Evolutionary conservation across 2,797 vertebrate species (phyloP).

Genomic region (Rhabdomys pumilio): DNA sequence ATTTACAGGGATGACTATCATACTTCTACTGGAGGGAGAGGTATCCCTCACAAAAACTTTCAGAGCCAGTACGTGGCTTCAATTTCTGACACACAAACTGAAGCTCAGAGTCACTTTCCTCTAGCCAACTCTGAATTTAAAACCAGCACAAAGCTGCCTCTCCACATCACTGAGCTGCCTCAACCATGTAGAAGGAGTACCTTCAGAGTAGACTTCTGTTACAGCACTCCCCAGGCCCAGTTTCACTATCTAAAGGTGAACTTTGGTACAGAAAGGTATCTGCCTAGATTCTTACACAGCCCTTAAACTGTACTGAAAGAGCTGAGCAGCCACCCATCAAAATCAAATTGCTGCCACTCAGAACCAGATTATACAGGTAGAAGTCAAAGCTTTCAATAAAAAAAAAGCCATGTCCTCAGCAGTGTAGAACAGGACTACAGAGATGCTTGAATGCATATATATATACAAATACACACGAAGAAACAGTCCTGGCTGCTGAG

Average conservation of each 20-base stretch:
- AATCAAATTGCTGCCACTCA: neutral
- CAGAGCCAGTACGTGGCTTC: neutral
- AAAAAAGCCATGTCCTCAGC: neutral
- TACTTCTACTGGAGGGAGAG: neutral
- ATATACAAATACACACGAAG: neutral
- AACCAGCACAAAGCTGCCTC: neutral
- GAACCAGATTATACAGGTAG: neutral
- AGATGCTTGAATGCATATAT: neutral
- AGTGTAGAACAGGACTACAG: neutral
- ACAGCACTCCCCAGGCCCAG: neutral
- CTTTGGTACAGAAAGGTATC: neutral
- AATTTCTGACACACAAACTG: conserved; percentile 4
- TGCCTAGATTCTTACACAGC: neutral
- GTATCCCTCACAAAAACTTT: neutral
- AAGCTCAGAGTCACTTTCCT: neutral
- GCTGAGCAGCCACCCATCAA: neutral
- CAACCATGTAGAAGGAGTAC: too few relatives aligned
- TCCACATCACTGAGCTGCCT: neutral
- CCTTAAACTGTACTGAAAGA: neutral
- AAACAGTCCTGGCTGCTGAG: neutral
- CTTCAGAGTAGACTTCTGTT: neutral
- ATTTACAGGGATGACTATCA: neutral
- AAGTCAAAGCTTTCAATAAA: neutral
- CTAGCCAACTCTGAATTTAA: neutral
- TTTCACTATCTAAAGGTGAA: neutral